These are phyloP conservation scores for Artibeus jamaicensis DNA, from an alignment of 2,797 vertebrate species.

Conservation along the genomic window DNA sequence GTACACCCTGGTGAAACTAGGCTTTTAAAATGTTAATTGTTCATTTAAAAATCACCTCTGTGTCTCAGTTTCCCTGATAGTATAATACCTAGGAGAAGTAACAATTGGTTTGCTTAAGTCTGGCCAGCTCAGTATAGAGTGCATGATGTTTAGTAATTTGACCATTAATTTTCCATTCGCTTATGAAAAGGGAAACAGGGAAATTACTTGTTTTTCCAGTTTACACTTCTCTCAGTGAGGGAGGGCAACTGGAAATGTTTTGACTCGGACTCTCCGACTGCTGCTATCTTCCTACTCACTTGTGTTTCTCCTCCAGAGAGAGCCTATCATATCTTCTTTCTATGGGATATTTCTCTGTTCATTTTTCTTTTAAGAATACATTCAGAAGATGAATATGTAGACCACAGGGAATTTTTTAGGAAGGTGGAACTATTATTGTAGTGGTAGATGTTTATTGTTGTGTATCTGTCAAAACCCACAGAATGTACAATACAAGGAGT, in stretches of 20 bases:
- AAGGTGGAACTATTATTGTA: not conserved
- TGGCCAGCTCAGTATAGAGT: not conserved
- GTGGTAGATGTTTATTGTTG: not conserved
- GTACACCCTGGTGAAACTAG: not conserved
- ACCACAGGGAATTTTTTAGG: not conserved
- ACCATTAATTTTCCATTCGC: not conserved
- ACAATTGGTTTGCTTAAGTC: not conserved
- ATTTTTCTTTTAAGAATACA: not conserved
- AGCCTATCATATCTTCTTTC: not conserved
- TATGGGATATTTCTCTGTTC: not conserved
- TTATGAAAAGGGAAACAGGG: not conserved
- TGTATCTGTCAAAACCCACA: not conserved
- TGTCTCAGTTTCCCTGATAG: not conserved
- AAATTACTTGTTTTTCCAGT: not conserved
- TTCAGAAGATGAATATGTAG: not conserved
- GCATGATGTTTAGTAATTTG: not conserved
- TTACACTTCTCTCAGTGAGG: not conserved
- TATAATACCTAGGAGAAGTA: not conserved
- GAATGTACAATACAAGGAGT: not conserved
- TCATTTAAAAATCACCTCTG: not conserved
- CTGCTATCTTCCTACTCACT: not conserved
- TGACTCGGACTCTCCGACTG: not conserved
- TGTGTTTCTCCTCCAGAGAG: not conserved
- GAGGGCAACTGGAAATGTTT: not conserved
- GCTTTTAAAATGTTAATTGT: slow-evolving; percentile 40